A percentile compares a stretch with the other conserved stretches of the same genome.
Conservation (phyloP, 2,113 vertebrate genomes). For the Hyaena hyaena region DNA sequence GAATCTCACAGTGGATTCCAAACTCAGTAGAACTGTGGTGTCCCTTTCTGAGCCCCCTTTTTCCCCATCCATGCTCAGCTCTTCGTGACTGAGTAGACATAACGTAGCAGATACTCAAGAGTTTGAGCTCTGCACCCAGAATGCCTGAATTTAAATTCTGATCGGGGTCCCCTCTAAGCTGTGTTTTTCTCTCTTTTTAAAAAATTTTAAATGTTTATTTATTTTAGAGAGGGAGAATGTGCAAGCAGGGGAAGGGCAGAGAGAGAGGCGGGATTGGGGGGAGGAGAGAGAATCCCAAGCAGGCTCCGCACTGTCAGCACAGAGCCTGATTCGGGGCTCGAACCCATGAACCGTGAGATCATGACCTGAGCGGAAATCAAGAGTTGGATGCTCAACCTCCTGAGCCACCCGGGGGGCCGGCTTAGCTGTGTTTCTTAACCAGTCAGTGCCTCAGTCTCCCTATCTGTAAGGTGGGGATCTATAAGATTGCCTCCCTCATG, state of each 20-base stretch:
- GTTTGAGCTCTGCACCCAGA: neutral
- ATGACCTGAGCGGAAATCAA: too few species aligned
- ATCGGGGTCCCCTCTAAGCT: neutral
- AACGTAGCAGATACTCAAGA: neutral
- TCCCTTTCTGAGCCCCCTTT: neutral
- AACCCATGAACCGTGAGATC: too few species aligned
- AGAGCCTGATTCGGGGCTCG: too few species aligned
- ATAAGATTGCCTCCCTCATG: neutral
- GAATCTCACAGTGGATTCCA: neutral
- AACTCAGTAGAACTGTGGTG: neutral
- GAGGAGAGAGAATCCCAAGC: too few species aligned
- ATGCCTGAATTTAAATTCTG: neutral
- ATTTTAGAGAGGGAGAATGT: too few species aligned
- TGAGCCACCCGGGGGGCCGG: neutral
- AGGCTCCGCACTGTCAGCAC: too few species aligned
- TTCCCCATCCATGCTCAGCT: neutral
- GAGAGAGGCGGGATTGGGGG: too few species aligned
- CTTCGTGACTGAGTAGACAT: neutral
- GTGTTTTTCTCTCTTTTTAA: too few species aligned
- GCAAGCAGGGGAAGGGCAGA: too few species aligned
- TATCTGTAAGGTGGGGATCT: neutral
- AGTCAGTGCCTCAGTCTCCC: neutral
- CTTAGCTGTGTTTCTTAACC: neutral
- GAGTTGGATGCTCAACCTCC: too few species aligned
- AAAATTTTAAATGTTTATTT: too few species aligned